Conservation (phyloP, 2,888 invertebrate genomes). For the Caenorhabditis sinica region DNA sequence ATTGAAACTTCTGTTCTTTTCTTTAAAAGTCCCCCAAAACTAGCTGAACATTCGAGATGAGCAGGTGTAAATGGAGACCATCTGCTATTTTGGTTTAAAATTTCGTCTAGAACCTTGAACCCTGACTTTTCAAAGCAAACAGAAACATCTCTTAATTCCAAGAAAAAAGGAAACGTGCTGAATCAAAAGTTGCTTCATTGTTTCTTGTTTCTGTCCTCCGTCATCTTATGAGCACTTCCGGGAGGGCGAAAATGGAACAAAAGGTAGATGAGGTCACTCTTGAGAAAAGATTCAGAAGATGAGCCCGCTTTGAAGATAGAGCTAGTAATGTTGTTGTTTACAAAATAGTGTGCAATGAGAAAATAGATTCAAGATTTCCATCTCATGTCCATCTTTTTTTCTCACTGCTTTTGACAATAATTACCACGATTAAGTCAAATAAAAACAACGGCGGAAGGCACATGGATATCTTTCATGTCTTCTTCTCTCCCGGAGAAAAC, state of each 20-base stretch:
- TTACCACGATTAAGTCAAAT: conserved; percentile 52
- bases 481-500: background rate
- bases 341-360: conserved; percentile 19
- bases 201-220: background rate
- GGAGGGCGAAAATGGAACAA: background rate
- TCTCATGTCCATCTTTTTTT: conserved; percentile 24
- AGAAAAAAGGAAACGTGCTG: background rate
- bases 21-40: background rate
- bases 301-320: background rate
- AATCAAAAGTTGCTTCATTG: conserved; percentile 6
- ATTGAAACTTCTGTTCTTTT: conserved; percentile 5
- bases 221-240: conserved; percentile 13
- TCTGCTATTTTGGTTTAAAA: background rate
- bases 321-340: conserved; percentile 40
- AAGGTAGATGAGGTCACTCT: conserved; percentile 29
- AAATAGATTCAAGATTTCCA: conserved; percentile 13
- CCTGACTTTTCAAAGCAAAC: background rate
- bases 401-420: conserved; percentile 32
- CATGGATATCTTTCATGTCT: conserved; percentile 7
- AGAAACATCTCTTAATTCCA: conserved; percentile 10
- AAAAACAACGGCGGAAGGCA: conserved; percentile 21
- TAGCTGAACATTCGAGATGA: conserved; percentile 14
- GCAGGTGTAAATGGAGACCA: conserved; percentile 15
- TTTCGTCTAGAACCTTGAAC: conserved; percentile 5
- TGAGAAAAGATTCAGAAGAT: background rate